phyloP scores from a whole-genome alignment of 2,888 invertebrate species.

The Eudasyphora cyanicolor region DNA sequence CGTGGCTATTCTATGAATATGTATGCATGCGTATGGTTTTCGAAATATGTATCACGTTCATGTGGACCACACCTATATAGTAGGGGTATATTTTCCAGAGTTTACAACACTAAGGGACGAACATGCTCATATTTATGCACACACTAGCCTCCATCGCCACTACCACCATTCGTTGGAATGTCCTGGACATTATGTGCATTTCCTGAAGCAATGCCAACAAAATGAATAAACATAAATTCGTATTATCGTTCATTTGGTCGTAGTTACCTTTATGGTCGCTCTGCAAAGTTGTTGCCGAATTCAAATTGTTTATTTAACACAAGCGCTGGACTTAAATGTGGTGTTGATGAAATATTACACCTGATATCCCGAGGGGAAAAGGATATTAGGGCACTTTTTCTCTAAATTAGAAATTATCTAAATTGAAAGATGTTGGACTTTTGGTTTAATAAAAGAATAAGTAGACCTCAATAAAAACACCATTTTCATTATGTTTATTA shows the following conservation, averaged over 20 bases:
- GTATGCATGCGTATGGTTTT: background rate
- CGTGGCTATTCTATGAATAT: no score
- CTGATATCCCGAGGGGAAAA: background rate
- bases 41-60: conserved; percentile 7
- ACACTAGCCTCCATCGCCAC: no score
- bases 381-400: no score
- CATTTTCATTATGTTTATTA: no score
- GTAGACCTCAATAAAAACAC: no score
- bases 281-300: background rate
- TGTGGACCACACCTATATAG: background rate
- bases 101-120: background rate
- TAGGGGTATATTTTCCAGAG: background rate
- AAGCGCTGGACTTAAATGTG: background rate
- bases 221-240: conserved; percentile 53
- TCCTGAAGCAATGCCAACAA: conserved; percentile 29
- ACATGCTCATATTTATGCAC: conserved; percentile 17
- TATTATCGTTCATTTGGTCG: conserved; percentile 38
- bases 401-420: no score
- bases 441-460: no score
- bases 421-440: no score
- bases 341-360: background rate
- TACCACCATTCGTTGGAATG: background rate
- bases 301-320: background rate
- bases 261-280: background rate
- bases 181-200: background rate